A percentile compares a stretch with the other conserved stretches of the same genome.
Evolutionary conservation across 2,797 vertebrate species (phyloP).

Genomic region (Rhinichthys osculus): DNA sequence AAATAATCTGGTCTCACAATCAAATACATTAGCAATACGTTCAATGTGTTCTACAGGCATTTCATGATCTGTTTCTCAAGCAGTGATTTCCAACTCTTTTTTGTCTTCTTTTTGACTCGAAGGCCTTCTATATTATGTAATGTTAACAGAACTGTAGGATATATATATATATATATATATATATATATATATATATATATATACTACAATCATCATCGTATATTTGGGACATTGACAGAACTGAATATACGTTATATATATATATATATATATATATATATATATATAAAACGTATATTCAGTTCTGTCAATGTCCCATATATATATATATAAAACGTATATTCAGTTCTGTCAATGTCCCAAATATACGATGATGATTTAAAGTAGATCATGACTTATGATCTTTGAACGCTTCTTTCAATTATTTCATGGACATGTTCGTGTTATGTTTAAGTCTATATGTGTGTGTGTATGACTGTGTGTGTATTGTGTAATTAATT

Average conservation of each 20-base stretch:
- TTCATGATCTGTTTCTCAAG: background rate
- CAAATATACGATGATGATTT: background rate
- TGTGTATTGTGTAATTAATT: background rate
- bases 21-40: background rate
- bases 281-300: no score
- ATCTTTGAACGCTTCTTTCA: background rate
- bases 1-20: background rate
- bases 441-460: background rate
- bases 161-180: no score
- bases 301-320: background rate
- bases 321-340: no score
- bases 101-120: background rate
- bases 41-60: background rate
- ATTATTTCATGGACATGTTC: background rate
- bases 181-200: no score
- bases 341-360: background rate
- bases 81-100: background rate
- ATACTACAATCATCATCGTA: no score
- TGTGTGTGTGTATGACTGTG: background rate
- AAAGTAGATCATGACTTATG: background rate
- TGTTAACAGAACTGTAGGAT: background rate
- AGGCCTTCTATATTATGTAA: background rate
- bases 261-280: no score
- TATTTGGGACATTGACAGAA: no score
- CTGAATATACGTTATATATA: no score